phyloP scores from a whole-genome alignment of 1,140 invertebrate genomes.

The Pseudomyrmex flavicornis region DNA sequence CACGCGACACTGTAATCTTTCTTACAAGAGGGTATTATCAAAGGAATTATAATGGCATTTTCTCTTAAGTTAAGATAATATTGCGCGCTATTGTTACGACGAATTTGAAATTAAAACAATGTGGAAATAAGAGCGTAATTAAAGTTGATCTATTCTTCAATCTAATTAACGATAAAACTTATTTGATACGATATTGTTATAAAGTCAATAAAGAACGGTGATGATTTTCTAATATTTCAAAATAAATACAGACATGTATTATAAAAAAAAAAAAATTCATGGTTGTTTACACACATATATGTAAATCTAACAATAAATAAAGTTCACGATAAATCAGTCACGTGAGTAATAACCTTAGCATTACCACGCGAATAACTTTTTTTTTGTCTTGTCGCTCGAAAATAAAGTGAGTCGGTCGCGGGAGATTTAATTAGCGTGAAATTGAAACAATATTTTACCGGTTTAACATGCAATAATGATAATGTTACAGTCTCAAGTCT shows the following conservation, averaged over 20 bases:
- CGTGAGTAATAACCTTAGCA: not conserved
- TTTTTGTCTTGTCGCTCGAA: not conserved
- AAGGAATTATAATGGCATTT: not conserved
- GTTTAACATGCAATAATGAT: slow-evolving; percentile 30
- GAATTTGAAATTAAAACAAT: not conserved
- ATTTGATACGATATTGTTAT: not conserved
- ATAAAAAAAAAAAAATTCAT: not conserved
- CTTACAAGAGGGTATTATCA: slow-evolving; percentile 30
- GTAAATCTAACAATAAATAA: not conserved
- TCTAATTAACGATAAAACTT: no score
- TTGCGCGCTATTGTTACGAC: not conserved
- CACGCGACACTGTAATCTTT: slow-evolving; percentile 53
- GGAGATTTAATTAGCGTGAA: not conserved
- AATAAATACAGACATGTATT: not conserved
- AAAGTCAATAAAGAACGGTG: not conserved
- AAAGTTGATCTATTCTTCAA: no score
- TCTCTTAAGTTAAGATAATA: not conserved
- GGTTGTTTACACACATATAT: not conserved
- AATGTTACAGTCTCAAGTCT: not conserved
- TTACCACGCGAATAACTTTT: not conserved
- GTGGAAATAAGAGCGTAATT: no score
- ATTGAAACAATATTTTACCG: slow-evolving; percentile 1
- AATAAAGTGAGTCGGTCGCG: not conserved
- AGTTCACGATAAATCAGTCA: not conserved
- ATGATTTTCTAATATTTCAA: not conserved